Base-by-base conservation (phyloP, 2,888 invertebrate genomes). In the Ennomos fuscantarius region DNA sequence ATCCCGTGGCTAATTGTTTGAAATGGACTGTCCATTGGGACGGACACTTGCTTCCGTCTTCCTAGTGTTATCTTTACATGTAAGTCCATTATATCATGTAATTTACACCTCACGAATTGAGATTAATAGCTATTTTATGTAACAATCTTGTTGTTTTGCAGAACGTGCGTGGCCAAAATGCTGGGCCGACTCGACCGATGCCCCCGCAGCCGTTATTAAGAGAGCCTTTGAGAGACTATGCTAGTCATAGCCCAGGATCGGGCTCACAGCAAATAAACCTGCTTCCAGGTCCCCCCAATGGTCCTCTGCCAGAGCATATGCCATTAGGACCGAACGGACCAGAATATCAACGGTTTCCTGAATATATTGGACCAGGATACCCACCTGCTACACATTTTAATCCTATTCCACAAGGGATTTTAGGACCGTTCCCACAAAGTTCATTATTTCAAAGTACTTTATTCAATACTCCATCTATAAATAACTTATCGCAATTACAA, bases 1-100 rank as follows among this genome's bases (percentile, higher is more conserved):
- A 76, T 60, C 55, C 60, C 60, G 54, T 71, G 58, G 68, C 68
- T 58, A 69, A 73, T 77, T 81, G 77, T 80, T 78, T 67, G 70
- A 74, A 64, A 87, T 87, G 84, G 74, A 72, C 69, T 65, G 70
- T 73, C 68, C 69, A 62, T 65, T 72, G 63, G 69, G 69, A 61
- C 78, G 75, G 78, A 75, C 76, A 69, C 60, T 75, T 53, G 62
- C 69, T 45, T 68, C 69, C 36, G 54, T 78, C 52, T 62, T 78
- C 50, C 55, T 78, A 59, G 60, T 79, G 37, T 67, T 79, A 65
- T 68, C 63, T 42, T 32, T 72, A 37, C 68, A 70, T 53, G 87
- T 87, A 78, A 84, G 81, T 79, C 55, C 9, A 45, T 55, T 49
- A 62, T 51, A 50, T 65, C 61, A 53, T 52, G 51, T 60, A 54